Percentiles rank a stretch among this genome's conserved stretches.
Evolutionary conservation across 2,113 vertebrate genomes (phyloP).

Genomic region (Peromyscus californicus): DNA sequence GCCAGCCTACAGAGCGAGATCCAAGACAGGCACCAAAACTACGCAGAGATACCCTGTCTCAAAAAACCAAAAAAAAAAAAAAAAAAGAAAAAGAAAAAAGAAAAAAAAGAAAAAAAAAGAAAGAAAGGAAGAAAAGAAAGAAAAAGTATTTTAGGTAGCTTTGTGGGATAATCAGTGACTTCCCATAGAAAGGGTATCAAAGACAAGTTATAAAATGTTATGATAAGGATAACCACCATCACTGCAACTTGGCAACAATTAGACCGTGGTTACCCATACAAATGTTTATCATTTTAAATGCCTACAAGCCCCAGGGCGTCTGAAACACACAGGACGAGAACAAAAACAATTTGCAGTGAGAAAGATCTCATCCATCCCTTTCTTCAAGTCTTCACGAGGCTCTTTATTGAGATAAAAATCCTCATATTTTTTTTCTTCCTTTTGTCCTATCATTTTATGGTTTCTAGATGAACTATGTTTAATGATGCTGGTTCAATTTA

Average conservation of each 20-base stretch:
- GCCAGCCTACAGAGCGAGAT: too few species aligned
- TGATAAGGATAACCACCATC: constrained; percentile 16
- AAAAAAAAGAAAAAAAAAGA: too few species aligned
- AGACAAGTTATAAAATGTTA: constrained; percentile 54
- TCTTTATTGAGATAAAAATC: background rate
- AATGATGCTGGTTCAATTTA: constrained; percentile 51
- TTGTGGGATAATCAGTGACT: background rate
- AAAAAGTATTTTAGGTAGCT: background rate
- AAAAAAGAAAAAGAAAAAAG: too few species aligned
- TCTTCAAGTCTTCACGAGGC: background rate
- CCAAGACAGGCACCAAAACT: too few species aligned
- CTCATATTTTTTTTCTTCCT: background rate
- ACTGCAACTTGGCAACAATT: constrained; percentile 32
- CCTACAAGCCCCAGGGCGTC: background rate
- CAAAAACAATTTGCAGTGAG: background rate
- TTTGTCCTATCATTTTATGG: background rate
- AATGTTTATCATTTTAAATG: background rate
- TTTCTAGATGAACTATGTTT: constrained; percentile 42
- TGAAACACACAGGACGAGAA: background rate
- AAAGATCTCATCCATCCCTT: background rate
- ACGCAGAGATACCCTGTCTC: too few species aligned
- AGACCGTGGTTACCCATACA: background rate
- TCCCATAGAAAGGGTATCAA: background rate
- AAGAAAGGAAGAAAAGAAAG: too few species aligned
- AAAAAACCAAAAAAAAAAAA: too few species aligned